phyloP scores from a whole-genome alignment of 2,797 vertebrate species.

The Catharus ustulatus region DNA sequence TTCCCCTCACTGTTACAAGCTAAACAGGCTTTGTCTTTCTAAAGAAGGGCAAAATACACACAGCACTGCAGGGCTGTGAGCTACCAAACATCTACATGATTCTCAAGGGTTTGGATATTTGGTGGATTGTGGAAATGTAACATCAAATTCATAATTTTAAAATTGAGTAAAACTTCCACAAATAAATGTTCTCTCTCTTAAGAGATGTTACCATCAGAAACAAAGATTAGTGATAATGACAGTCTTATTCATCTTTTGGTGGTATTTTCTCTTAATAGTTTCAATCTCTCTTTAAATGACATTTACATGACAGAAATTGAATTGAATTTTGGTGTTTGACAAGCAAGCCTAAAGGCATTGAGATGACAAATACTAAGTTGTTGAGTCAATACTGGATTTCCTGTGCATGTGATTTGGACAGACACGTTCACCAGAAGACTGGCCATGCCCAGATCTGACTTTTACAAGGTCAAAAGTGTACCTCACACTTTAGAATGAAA shows the following conservation, averaged over 20 bases:
- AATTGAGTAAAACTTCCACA: not conserved
- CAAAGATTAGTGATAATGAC: not conserved
- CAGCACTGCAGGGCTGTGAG: not conserved
- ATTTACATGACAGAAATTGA: not conserved
- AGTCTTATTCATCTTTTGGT: not conserved
- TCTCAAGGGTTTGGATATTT: not conserved
- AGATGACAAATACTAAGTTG: not conserved
- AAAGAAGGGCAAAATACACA: not conserved
- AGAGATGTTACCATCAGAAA: not conserved
- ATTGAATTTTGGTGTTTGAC: not conserved
- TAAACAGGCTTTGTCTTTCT: not conserved
- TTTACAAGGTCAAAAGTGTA: fast-evolving
- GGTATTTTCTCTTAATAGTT: not conserved
- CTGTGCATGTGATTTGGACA: not conserved
- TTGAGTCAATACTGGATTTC: not conserved
- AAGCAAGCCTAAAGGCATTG: not conserved
- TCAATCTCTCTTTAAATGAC: not conserved
- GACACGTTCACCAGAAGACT: not conserved
- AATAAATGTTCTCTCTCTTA: not conserved
- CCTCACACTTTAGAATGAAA: not conserved
- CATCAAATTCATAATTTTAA: not conserved
- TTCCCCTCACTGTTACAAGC: not conserved
- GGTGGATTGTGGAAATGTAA: not conserved
- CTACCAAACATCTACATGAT: not conserved
- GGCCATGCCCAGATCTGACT: not conserved